Conservation (phyloP, 2,888 invertebrate genomes). For the Drosophila melanosoma region DNA sequence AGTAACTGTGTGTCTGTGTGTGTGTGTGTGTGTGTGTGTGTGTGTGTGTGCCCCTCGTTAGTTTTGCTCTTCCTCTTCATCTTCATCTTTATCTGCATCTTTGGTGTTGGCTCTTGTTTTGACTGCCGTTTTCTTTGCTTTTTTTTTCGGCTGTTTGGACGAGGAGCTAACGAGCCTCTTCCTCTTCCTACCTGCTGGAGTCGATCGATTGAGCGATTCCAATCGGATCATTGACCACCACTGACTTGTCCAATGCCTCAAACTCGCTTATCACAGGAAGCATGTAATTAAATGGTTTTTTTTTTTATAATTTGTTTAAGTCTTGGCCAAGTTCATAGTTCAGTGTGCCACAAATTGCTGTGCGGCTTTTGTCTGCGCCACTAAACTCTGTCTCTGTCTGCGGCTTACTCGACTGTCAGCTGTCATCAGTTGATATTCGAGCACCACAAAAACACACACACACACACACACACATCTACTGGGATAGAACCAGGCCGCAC, state of each 20-base stretch:
- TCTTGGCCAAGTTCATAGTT: constrained; percentile 46
- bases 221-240: constrained; percentile 58
- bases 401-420: constrained; percentile 72
- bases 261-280: constrained; percentile 59
- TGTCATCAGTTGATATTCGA: constrained; percentile 66
- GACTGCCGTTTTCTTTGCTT: constrained; percentile 63
- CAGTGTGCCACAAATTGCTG: constrained; percentile 58
- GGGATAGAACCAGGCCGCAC: constrained; percentile 47
- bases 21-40: too few species aligned
- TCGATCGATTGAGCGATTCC: constrained; percentile 74
- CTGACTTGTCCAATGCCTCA: constrained; percentile 24
- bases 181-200: constrained; percentile 42
- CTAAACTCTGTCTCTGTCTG: constrained; percentile 67
- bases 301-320: constrained; percentile 54
- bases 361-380: constrained; percentile 44
- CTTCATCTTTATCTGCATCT: constrained; percentile 27
- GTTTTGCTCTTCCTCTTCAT: constrained; percentile 36
- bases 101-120: constrained; percentile 47
- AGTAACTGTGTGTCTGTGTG: background rate
- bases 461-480: background rate
- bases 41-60: constrained; percentile 61
- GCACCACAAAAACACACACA: constrained; percentile 5
- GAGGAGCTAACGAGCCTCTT: constrained; percentile 67
- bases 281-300: constrained; percentile 66
- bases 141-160: constrained; percentile 34